Base-by-base conservation (phyloP, 2,888 invertebrate species). In the Hydrotaea cyrtoneurina region DNA sequence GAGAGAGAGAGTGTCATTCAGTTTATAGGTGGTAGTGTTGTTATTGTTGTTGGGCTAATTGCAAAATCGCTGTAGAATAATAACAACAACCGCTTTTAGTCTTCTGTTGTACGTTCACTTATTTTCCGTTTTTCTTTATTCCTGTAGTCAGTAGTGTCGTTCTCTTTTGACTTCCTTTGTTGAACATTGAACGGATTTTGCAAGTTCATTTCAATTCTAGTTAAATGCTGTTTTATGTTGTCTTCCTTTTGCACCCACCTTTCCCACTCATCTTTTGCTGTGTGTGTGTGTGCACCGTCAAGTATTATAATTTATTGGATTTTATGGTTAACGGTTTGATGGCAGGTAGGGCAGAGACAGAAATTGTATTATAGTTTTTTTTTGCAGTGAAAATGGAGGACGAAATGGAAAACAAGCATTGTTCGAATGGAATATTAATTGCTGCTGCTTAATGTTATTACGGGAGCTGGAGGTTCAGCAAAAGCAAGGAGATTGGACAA, bases 301-400 rank as follows among this genome's bases (percentile, higher is more conserved):
- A 72, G 76, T 73, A 66, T 79, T 81, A 84, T 81, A 84, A 81
- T 84, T 81, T 79, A 84, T 81, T 78, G 78, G 76, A 84, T 76
- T 84, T 76, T 81, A 39, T 74, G 77, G 80, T 77, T 80, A 80
- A 75, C 77, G 50, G 66, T 80, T 74, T 74, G 74, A 11, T 19
- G 11, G 21, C 59, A 15, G 19, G 21, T 55, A 10, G 19, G n/a
- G 19, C n/a, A 21, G 2, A 53, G 53, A 53, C n/a, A n/a, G 21
- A 55, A 55, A 55, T 10, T 55, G 19, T 55, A 55, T 55, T 21
- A 21, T 21, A 21, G 0, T 55, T 55, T 55, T 10, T 55, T 21
- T 21, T 21, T 21, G 1, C 21, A 55, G 66, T 10, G 64, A 53
- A 55, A 66, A n/a, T 36, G 19, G 53, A 53, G 31, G 13, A 66